Percentiles rank a stretch among this genome's conserved stretches.
These are phyloP conservation scores for Lichenostomus cassidix DNA, from an alignment of 2,113 vertebrate genomes.

Conservation along the genomic window DNA sequence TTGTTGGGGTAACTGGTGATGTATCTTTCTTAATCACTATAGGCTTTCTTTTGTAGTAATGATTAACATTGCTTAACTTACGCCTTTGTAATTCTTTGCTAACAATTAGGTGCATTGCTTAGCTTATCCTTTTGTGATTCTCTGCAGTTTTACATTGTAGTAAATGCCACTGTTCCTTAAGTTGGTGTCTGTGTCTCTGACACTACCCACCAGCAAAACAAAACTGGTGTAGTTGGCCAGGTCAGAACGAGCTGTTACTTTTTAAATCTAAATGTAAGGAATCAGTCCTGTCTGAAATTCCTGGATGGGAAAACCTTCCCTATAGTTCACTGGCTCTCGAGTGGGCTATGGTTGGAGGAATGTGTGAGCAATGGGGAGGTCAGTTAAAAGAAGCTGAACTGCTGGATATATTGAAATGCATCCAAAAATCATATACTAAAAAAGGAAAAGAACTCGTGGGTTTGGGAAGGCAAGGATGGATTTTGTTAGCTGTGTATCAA, in stretches of 20 bases:
- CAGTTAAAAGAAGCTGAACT: neutral
- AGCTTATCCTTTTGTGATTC: neutral
- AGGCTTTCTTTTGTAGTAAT: neutral
- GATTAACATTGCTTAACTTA: neutral
- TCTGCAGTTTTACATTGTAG: neutral
- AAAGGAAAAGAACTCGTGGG: neutral
- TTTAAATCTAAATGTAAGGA: neutral
- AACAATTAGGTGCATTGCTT: neutral
- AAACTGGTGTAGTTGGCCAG: rapidly evolving
- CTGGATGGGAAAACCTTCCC: neutral
- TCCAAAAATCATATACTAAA: neutral
- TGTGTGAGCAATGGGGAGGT: neutral
- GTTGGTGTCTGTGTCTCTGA: neutral
- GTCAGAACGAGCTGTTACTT: neutral
- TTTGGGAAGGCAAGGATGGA: neutral
- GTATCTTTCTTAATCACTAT: neutral
- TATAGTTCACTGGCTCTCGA: neutral
- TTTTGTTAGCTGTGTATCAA: neutral
- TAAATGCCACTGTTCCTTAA: neutral
- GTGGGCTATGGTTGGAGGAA: neutral
- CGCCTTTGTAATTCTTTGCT: neutral
- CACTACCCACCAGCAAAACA: neutral
- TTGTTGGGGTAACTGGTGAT: neutral
- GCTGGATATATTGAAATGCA: neutral
- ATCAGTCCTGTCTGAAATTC: neutral